Evolutionary conservation across 2,113 vertebrate species (phyloP), one percentile per base, ranked within the genome.

Genomic region (Tragelaphus scriptus): DNA sequence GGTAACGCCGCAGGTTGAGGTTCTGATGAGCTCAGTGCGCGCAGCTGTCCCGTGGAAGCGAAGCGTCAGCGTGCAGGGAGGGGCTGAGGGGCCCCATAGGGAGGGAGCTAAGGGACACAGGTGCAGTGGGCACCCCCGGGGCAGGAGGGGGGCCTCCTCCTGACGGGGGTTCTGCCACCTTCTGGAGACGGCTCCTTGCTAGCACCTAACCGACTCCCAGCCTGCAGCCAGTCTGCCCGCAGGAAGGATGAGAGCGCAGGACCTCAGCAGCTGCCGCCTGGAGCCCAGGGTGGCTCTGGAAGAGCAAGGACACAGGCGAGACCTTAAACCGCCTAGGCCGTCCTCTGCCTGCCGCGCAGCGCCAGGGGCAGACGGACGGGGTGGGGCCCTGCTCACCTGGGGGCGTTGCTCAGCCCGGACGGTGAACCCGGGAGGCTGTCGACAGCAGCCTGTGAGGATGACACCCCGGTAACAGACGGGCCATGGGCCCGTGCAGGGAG

Each of bases 51-150:
- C 23, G 1, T 2, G 7, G 7, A 53, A 75, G 55, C 0, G 15
- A 28, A 26, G 81, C 4, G 11, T 28, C 10, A 0, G 21, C 68
- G 1, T 9, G 19, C 21, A 47, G 47, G 0, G 28, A 75, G 36
- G 56, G 7, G 86, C 23, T 1, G 13, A 32, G 28, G 49, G 77
- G 14, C 3, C 10, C 32, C 40, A 0, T 0, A 0, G 15, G n/a
- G 47, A 23, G 15, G 36, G 49, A 40, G 55, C 19, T 21, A 4
- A 65, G 47, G 19, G 2, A 13, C 4, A 5, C 7, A 3, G 2
- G 21, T 7, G 13, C 1, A 0, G 15, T 3, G 44, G 61, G 30
- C n/a, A 56, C 9, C 44, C 23, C 0, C 0, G 10, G 28, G 53
- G 80, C 51, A 25, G n/a, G 0, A 21, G 0, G 8, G 36, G 17